These are phyloP conservation scores for Mesoclemmys tuberculata DNA, from an alignment of 2,113 vertebrate species.

Conservation along the genomic window DNA sequence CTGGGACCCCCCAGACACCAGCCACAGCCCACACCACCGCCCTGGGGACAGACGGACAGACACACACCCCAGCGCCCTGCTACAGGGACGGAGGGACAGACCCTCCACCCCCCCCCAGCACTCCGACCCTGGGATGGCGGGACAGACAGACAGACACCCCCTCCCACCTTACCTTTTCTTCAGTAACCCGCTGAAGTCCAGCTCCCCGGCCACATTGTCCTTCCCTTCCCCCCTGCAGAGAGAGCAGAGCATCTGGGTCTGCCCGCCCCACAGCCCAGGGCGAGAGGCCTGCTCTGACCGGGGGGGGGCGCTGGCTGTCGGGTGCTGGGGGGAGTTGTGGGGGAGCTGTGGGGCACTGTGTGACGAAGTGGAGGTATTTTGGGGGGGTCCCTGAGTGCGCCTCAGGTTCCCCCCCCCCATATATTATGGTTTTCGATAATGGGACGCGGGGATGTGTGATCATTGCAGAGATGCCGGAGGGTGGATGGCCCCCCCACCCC, in stretches of 20 bases:
- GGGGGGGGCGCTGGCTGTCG: not conserved
- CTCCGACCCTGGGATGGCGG: not conserved
- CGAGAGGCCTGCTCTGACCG: not conserved
- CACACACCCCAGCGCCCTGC: too few species aligned
- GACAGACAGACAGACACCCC: not conserved
- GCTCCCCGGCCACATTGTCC: conserved; percentile 83
- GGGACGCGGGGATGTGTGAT: too few species aligned
- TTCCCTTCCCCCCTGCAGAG: conserved; percentile 79
- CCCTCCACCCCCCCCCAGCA: too few species aligned
- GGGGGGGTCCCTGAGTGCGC: too few species aligned
- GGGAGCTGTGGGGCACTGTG: not conserved
- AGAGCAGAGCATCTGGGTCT: not conserved
- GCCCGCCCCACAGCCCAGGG: not conserved
- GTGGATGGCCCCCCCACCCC: too few species aligned
- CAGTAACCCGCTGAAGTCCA: conserved; percentile 91
- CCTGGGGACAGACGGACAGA: not conserved
- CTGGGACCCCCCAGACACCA: not conserved
- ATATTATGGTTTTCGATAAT: too few species aligned
- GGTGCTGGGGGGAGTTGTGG: too few species aligned
- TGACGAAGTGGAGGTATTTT: too few species aligned
- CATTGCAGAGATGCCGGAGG: too few species aligned
- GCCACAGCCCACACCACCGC: too few species aligned
- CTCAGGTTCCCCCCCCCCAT: too few species aligned
- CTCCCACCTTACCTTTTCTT: conserved; percentile 86
- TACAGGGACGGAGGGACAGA: too few species aligned